Base-by-base conservation (phyloP, 2,888 invertebrate genomes). In the Sinohyriopsis cumingii region DNA sequence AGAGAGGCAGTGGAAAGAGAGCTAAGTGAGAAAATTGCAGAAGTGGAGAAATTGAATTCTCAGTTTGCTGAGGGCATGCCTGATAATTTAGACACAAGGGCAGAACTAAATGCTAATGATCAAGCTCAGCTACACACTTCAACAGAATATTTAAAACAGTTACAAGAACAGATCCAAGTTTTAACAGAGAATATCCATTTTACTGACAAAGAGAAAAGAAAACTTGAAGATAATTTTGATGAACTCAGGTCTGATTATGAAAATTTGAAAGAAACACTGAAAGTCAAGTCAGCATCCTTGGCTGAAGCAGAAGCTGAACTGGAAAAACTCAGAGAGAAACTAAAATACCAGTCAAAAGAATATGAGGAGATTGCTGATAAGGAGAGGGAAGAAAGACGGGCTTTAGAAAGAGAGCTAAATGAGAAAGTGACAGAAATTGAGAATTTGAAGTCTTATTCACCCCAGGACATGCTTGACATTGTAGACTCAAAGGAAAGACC, bases 281-380 rank as follows among this genome's bases (percentile, higher is more conserved):
- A 45, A 33, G 20, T 22, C 20, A 18, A 54, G 3, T 59, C 53
- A 22, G 59, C 59, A 25, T 65, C 59, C 53, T 59, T 78, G n/a
- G 71, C 75, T 60, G 65, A 65, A 54, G 25, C 62, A 6, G 73
- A 71, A 63, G 55, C 64, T 65, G 71, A 73, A 67, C 25, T 75
- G 54, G 70, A 65, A 65, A 69, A 73, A 65, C 59, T 73, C 6
- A 59, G 55, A 45, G 55, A 59, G 7, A 53, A 65, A 59, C 19
- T 65, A 18, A 12, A 20, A 28, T 18, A 53, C 24, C n/a, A 65
- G 24, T 65, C 45, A 20, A 45, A 67, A 70, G 59, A 72, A 54
- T 71, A 78, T 22, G 65, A 73, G 56, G 54, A 60, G 55, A 59
- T 73, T n/a, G 65, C 68, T 25, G 55, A 72, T 28, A 68, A 68